Conservation (phyloP, 2,888 invertebrate genomes). For the Trissonchulus sp. region DNA sequence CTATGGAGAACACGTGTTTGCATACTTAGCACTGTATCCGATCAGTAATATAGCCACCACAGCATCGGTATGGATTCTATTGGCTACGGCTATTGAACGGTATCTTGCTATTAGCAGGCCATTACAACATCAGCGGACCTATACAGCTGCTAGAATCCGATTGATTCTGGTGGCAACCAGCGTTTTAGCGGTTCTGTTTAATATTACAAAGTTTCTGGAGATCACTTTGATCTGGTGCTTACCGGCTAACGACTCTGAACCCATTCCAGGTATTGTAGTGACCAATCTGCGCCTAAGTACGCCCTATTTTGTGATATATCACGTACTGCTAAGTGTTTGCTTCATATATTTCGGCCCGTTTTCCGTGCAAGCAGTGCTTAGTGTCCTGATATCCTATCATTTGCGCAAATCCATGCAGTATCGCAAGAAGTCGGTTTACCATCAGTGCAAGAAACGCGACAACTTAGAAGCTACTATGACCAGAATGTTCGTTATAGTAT, state of each 20-base stretch:
- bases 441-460: not conserved
- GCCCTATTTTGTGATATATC: not conserved
- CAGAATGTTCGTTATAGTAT: not conserved
- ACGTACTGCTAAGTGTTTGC: not conserved
- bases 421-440: not conserved
- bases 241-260: not conserved
- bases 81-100: conserved; percentile 1
- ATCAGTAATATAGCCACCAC: not conserved
- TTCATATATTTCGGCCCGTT: not conserved
- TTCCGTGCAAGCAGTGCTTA: not conserved
- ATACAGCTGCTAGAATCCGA: no score
- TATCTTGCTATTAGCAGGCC: conserved; percentile 4
- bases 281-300: not conserved
- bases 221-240: not conserved
- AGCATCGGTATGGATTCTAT: not conserved
- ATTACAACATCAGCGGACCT: not conserved
- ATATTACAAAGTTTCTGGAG: conserved; percentile 9
- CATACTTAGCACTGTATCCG: conserved; percentile 3
- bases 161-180: not conserved
- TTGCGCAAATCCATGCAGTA: not conserved
- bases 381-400: not conserved
- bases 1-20: not conserved
- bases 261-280: not conserved
- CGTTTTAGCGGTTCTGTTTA: not conserved
- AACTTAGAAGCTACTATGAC: not conserved